These are phyloP conservation scores for Hedya salicella DNA, from an alignment of 2,888 invertebrate species.

Conservation along the genomic window DNA sequence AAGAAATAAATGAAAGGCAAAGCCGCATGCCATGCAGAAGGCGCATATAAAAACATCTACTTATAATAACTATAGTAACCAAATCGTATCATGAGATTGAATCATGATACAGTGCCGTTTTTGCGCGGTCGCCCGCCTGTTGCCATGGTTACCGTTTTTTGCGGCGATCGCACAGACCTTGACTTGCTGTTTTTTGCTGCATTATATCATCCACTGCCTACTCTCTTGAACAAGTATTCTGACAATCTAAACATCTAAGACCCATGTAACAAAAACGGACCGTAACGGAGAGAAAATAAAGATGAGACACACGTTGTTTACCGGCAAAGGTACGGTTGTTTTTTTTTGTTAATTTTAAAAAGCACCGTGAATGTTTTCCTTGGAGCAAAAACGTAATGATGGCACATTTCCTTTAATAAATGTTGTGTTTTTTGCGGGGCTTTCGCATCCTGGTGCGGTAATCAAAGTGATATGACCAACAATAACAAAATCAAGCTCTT, in stretches of 20 bases:
- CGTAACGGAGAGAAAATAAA: neutral
- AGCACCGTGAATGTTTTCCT: slow-evolving; percentile 41
- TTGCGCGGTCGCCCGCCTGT: slow-evolving; percentile 30
- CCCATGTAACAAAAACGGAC: neutral
- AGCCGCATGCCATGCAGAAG: no score
- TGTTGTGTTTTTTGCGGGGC: slow-evolving; percentile 32
- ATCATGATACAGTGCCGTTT: slow-evolving; percentile 27
- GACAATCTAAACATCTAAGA: neutral
- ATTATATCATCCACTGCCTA: slow-evolving; percentile 43
- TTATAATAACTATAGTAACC: slow-evolving; percentile 14
- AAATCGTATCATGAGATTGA: slow-evolving; percentile 18
- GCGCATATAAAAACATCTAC: neutral
- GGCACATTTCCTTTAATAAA: slow-evolving; percentile 44
- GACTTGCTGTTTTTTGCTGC: slow-evolving; percentile 39
- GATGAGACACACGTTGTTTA: neutral
- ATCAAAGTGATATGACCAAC: slow-evolving; percentile 17
- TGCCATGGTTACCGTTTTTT: slow-evolving; percentile 36
- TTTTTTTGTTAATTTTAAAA: slow-evolving; percentile 42
- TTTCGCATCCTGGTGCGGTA: slow-evolving; percentile 37
- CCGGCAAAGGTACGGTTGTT: slow-evolving; percentile 1
- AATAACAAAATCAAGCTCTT: slow-evolving; percentile 15
- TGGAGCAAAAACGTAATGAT: slow-evolving; percentile 41
- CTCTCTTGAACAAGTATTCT: slow-evolving; percentile 35
- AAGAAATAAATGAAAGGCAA: no score
- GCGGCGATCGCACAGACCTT: slow-evolving; percentile 32